Conservation (phyloP, 1,140 invertebrate species). For the Drosophila mayri region DNA sequence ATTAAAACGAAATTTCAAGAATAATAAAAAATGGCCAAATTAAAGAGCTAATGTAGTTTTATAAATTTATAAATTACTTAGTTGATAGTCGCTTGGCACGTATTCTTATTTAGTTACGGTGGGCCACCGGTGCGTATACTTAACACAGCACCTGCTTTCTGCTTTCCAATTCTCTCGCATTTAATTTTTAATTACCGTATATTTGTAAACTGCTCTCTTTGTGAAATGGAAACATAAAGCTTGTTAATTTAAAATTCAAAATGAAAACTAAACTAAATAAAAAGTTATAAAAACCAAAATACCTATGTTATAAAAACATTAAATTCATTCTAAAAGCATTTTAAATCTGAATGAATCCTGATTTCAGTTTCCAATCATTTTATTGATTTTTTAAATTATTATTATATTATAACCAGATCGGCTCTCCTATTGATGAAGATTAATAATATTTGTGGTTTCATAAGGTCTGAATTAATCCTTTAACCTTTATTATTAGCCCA, state of each 20-base stretch:
- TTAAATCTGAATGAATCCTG: too few relatives aligned
- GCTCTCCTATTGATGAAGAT: background rate
- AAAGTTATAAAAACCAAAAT: too few relatives aligned
- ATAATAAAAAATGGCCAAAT: too few relatives aligned
- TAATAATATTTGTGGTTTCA: background rate
- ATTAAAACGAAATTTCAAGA: too few relatives aligned
- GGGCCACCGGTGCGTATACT: conserved; percentile 22
- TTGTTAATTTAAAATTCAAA: too few relatives aligned
- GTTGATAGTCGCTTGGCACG: conserved; percentile 4
- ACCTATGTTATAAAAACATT: too few relatives aligned
- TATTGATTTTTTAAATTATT: background rate
- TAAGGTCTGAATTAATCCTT: background rate
- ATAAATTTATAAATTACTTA: background rate
- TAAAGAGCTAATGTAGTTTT: background rate
- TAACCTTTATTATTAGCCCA: background rate
- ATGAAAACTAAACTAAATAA: too few relatives aligned
- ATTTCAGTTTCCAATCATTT: too few relatives aligned
- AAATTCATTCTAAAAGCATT: too few relatives aligned
- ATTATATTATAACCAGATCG: too few relatives aligned
- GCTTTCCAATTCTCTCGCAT: conserved; percentile 22
- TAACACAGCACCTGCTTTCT: conserved; percentile 14
- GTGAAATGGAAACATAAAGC: too few relatives aligned
- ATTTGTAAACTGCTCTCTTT: too few relatives aligned
- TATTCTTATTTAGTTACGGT: background rate
- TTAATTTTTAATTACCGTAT: conserved; percentile 44